Conservation (phyloP, 2,888 invertebrate genomes). For the Nasonovia ribisnigri region DNA sequence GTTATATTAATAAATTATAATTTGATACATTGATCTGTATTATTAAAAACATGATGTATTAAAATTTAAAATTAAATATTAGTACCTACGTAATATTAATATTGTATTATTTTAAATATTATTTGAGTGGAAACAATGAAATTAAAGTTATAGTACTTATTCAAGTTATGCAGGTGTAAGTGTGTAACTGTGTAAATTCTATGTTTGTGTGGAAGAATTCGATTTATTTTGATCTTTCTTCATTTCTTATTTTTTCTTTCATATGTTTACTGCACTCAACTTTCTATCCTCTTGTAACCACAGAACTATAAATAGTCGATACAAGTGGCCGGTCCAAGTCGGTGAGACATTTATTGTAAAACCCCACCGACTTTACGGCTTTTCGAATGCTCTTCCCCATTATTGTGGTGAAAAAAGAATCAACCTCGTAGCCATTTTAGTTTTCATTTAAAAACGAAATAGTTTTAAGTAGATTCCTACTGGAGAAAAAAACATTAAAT, state of each 20-base stretch:
- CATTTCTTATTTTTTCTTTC: background rate
- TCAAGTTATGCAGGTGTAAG: background rate
- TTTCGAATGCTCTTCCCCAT: constrained; percentile 24
- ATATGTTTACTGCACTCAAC: constrained; percentile 20
- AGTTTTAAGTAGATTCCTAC: background rate
- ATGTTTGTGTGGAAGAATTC: background rate
- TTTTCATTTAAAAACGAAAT: background rate
- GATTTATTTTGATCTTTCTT: constrained; percentile 30
- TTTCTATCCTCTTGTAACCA: constrained; percentile 12
- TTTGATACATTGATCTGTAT: background rate
- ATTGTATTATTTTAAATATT: background rate
- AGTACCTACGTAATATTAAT: too few relatives aligned
- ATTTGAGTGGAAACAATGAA: background rate
- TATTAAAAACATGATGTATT: background rate
- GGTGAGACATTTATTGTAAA: constrained; percentile 39
- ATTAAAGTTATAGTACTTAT: background rate
- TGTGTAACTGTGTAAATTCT: background rate
- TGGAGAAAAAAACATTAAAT: background rate
- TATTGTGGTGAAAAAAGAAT: background rate
- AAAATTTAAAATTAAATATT: too few relatives aligned
- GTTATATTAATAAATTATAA: background rate
- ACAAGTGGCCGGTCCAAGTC: constrained; percentile 26
- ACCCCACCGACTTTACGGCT: constrained; percentile 40
- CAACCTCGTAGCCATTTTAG: background rate
- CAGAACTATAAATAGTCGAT: background rate